phyloP scores from a whole-genome alignment of 2,888 invertebrate species.

The Nomada fucata region DNA sequence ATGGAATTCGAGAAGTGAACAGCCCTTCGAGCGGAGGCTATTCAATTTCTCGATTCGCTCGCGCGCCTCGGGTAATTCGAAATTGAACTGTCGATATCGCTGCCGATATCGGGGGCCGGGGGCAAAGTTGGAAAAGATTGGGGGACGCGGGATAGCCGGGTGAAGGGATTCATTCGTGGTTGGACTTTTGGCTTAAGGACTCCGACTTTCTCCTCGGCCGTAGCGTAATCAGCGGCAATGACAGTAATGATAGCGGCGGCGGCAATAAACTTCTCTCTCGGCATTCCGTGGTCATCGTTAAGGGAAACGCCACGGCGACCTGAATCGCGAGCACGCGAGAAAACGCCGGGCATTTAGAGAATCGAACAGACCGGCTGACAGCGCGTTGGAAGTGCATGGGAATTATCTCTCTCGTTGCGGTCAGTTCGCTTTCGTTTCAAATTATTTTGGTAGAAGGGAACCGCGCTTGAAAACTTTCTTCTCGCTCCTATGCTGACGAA shows the following conservation, averaged over 20 bases:
- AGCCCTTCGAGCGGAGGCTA: too few relatives aligned
- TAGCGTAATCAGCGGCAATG: constrained; percentile 54
- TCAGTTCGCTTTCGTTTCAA: constrained; percentile 1
- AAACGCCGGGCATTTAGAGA: constrained; percentile 17
- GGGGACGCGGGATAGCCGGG: background rate
- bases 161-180: constrained; percentile 11
- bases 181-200: constrained; percentile 29
- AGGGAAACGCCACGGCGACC: constrained; percentile 32
- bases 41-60: too few relatives aligned
- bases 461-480: too few relatives aligned
- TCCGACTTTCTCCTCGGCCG: constrained; percentile 41
- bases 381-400: background rate
- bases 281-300: constrained; percentile 39
- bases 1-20: too few relatives aligned
- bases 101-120: too few relatives aligned
- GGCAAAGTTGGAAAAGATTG: background rate
- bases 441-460: too few relatives aligned
- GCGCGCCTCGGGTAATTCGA: too few relatives aligned
- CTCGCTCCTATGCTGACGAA: too few relatives aligned
- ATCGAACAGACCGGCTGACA: background rate
- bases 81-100: too few relatives aligned
- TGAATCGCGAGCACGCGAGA: constrained; percentile 34
- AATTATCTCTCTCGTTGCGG: background rate
- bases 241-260: constrained; percentile 54
- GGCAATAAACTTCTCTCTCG: constrained; percentile 53